Evolutionary conservation across 2,797 vertebrate genomes (phyloP).

Genomic region (Cephalopachus bancanus): DNA sequence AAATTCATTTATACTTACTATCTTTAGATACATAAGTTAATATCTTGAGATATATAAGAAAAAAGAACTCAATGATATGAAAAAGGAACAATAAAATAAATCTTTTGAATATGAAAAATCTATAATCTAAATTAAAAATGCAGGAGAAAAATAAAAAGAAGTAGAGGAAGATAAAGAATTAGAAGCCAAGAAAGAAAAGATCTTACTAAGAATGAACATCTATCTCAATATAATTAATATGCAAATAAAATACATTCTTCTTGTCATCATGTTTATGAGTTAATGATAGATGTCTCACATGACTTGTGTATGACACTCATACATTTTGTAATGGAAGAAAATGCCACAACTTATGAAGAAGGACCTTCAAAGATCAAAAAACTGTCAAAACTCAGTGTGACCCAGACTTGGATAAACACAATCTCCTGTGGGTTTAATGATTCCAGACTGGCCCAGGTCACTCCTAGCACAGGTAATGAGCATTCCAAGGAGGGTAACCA

Average conservation of each 20-base stretch:
- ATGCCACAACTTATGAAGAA: not conserved
- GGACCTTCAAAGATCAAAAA: constrained; percentile 20
- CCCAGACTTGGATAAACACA: constrained; percentile 30
- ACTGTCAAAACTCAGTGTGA: not conserved
- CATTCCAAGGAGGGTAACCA: not conserved
- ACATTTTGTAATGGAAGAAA: constrained; percentile 46
- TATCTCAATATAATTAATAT: not conserved
- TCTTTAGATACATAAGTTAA: constrained; percentile 42
- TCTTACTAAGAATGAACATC: not conserved
- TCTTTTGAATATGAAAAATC: constrained; percentile 33
- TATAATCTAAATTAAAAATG: constrained; percentile 1
- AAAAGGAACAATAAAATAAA: constrained; percentile 18
- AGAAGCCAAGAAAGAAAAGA: constrained; percentile 1
- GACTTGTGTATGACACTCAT: not conserved
- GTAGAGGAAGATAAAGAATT: constrained; percentile 2
- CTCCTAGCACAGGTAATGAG: not conserved
- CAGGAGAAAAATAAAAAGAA: constrained; percentile 15
- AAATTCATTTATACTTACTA: constrained; percentile 1
- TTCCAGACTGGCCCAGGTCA: not conserved
- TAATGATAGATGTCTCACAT: not conserved
- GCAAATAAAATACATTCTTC: constrained; percentile 23
- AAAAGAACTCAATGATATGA: not conserved
- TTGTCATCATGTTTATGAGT: not conserved
- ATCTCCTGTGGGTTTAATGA: not conserved
- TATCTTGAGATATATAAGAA: not conserved